These are phyloP conservation scores for Macrosoma leucophasiata DNA, from an alignment of 2,888 invertebrate genomes.

Conservation along the genomic window DNA sequence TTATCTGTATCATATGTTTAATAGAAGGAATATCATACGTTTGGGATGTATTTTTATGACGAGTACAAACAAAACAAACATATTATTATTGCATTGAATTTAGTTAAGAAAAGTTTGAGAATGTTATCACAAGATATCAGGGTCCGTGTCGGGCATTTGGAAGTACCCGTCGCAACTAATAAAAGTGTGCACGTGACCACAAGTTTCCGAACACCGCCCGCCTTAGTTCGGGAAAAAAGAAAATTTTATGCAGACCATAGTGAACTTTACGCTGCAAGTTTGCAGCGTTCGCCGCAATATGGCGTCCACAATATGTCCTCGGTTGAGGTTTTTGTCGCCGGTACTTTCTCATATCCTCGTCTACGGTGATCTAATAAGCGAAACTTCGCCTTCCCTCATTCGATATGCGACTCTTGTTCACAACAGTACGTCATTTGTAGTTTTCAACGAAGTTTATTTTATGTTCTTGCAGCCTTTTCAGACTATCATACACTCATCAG, in stretches of 20 bases:
- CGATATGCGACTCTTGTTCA: constrained; percentile 63
- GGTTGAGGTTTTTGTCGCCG: constrained; percentile 59
- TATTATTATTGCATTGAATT: too few relatives aligned
- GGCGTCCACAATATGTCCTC: constrained; percentile 64
- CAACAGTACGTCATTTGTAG: constrained; percentile 49
- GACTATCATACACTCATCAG: constrained; percentile 7
- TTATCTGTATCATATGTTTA: too few relatives aligned
- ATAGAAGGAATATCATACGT: too few relatives aligned
- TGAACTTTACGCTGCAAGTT: constrained; percentile 62
- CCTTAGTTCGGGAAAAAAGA: constrained; percentile 37
- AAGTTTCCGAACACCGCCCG: constrained; percentile 39
- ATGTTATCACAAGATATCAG: constrained; percentile 28
- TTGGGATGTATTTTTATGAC: too few relatives aligned
- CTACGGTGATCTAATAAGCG: constrained; percentile 67
- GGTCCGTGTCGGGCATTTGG: constrained; percentile 27
- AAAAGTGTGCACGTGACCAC: constrained; percentile 40
- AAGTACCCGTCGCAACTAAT: constrained; percentile 35
- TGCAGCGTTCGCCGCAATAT: constrained; percentile 50
- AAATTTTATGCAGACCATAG: constrained; percentile 50
- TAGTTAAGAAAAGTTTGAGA: constrained; percentile 21
- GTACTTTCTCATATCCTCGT: constrained; percentile 63
- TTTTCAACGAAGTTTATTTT: too few relatives aligned
- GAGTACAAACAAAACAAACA: too few relatives aligned
- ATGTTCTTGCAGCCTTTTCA: constrained; percentile 15
- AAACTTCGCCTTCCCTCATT: constrained; percentile 66